phyloP scores from a whole-genome alignment of 1,140 invertebrate genomes.

The Drosophila fuyamai region DNA sequence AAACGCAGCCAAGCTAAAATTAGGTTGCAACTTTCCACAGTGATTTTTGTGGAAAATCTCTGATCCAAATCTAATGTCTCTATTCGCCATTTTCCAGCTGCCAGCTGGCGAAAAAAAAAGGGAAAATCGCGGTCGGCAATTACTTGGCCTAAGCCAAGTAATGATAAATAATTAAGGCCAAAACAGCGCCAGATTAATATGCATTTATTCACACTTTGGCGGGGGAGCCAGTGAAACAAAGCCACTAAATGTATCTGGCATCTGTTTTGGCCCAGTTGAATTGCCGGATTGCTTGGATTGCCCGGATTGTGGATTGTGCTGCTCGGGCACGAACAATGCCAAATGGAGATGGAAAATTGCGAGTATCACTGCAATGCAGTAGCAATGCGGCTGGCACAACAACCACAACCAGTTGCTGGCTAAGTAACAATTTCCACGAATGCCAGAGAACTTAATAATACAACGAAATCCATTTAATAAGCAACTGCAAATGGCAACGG shows the following conservation, averaged over 20 bases:
- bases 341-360: constrained; percentile 51
- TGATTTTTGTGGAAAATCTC: neutral
- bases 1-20: neutral
- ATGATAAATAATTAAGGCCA: constrained; percentile 52
- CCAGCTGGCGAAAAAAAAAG: constrained; percentile 15
- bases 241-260: constrained; percentile 34
- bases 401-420: constrained; percentile 52
- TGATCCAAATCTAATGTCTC: constrained; percentile 39
- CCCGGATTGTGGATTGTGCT: constrained; percentile 11
- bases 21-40: constrained; percentile 9
- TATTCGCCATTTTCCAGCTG: constrained; percentile 2
- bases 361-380: constrained; percentile 68
- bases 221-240: constrained; percentile 23
- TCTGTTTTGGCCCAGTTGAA: constrained; percentile 40
- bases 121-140: constrained; percentile 33
- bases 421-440: constrained; percentile 78
- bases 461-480: constrained; percentile 79
- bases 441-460: constrained; percentile 73
- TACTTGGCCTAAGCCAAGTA: constrained; percentile 40
- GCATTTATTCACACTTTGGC: constrained; percentile 72
- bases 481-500: constrained; percentile 72
- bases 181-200: constrained; percentile 50
- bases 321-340: constrained; percentile 50
- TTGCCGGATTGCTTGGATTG: constrained; percentile 12
- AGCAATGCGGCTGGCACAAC: constrained; percentile 28